These are phyloP conservation scores for Micronycteris hirsuta DNA, from an alignment of 2,113 vertebrate genomes.

Conservation along the genomic window DNA sequence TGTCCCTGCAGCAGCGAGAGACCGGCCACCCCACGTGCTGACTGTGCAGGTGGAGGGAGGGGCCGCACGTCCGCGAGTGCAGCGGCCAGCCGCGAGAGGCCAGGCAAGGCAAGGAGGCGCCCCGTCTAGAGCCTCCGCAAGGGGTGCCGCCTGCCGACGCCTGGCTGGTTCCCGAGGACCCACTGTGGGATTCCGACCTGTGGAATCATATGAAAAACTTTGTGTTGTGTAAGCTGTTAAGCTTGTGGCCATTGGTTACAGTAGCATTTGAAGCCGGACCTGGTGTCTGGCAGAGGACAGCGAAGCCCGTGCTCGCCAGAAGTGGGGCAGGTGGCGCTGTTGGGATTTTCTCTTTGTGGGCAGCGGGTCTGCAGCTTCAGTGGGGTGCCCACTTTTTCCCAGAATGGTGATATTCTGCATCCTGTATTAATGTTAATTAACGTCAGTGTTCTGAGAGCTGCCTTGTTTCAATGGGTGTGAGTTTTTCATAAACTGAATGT, in stretches of 20 bases:
- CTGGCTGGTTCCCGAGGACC: background rate
- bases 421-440: no score
- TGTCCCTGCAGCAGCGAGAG: background rate
- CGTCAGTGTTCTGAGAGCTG: background rate
- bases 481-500: background rate
- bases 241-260: background rate
- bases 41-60: background rate
- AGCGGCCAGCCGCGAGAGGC: accelerated
- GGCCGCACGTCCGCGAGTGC: background rate
- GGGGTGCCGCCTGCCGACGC: accelerated
- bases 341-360: background rate
- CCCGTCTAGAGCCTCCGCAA: background rate
- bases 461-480: constrained; percentile 15
- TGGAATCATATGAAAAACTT: background rate
- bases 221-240: background rate
- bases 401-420: background rate
- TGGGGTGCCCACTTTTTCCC: background rate
- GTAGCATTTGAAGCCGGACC: background rate
- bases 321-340: background rate
- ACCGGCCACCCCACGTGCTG: accelerated
- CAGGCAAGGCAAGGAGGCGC: background rate
- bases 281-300: background rate
- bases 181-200: background rate
- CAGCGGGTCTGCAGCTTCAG: background rate
- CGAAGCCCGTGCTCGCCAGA: background rate